Percentiles rank a stretch among this genome's conserved stretches.
Evolutionary conservation across 2,888 invertebrate species (phyloP).

Genomic region (Thyatira batis): DNA sequence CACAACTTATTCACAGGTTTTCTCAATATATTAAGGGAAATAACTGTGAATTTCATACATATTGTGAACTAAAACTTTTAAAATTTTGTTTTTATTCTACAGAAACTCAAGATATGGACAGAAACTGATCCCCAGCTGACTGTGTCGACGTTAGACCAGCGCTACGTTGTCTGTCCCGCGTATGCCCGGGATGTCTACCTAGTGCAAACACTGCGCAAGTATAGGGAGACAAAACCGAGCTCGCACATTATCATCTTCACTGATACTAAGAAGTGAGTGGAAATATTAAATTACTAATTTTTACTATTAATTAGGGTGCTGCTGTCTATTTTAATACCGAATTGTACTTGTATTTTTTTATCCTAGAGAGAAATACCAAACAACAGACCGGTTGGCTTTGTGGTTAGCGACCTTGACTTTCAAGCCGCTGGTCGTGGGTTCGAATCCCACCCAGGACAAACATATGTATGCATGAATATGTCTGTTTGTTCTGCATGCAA

Average conservation of each 20-base stretch:
- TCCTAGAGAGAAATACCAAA: too few relatives aligned
- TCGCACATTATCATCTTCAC: constrained; percentile 97
- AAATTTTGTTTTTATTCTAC: constrained; percentile 20
- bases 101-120: constrained; percentile 82
- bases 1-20: too few relatives aligned
- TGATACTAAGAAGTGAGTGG: constrained; percentile 94
- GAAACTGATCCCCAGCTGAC: constrained; percentile 89
- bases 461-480: too few relatives aligned
- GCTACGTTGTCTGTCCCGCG: constrained; percentile 94
- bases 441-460: too few relatives aligned
- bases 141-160: constrained; percentile 94
- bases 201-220: constrained; percentile 90
- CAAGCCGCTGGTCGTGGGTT: too few relatives aligned
- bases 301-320: constrained; percentile 27
- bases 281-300: constrained; percentile 4
- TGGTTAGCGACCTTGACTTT: too few relatives aligned
- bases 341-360: too few relatives aligned
- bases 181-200: constrained; percentile 96
- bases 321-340: too few relatives aligned
- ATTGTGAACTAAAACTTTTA: background rate
- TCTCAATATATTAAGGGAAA: too few relatives aligned
- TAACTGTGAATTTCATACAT: too few relatives aligned
- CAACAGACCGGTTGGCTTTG: too few relatives aligned
- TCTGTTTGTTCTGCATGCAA: too few relatives aligned
- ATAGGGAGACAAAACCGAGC: constrained; percentile 86